A percentile compares a stretch with the other conserved stretches of the same genome.
These are phyloP conservation scores for Fulica atra DNA, from an alignment of 2,113 vertebrate genomes.

Conservation along the genomic window DNA sequence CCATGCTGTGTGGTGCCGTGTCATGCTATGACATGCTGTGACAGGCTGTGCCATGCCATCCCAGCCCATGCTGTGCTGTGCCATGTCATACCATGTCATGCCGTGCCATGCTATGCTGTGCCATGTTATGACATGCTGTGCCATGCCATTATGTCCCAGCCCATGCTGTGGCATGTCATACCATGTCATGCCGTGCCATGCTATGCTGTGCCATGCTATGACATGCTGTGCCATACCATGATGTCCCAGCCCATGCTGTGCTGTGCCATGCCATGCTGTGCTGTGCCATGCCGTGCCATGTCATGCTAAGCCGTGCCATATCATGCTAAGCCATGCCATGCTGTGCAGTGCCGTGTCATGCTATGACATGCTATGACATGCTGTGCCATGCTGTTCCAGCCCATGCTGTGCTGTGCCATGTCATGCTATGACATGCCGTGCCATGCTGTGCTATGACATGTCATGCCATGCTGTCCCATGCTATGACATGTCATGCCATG, in stretches of 20 bases:
- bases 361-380: rapidly evolving
- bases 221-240: neutral
- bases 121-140: rapidly evolving
- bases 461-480: too few species aligned
- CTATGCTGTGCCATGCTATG: neutral
- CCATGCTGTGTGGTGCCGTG: neutral
- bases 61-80: too few species aligned
- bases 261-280: neutral
- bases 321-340: too few species aligned
- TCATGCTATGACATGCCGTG: neutral
- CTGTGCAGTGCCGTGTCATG: neutral
- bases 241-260: neutral
- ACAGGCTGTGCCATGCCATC: too few species aligned
- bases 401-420: neutral
- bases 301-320: too few species aligned
- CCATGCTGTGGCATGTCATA: too few species aligned
- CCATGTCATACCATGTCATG: too few species aligned
- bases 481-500: too few species aligned
- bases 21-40: neutral
- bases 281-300: neutral
- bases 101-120: too few species aligned
- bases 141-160: too few species aligned
- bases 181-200: neutral
- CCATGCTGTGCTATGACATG: neutral
- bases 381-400: neutral